Percentiles rank a stretch among this genome's conserved stretches.
Evolutionary conservation across 2,113 vertebrate genomes (phyloP).

Genomic region (Sander lucioperca): DNA sequence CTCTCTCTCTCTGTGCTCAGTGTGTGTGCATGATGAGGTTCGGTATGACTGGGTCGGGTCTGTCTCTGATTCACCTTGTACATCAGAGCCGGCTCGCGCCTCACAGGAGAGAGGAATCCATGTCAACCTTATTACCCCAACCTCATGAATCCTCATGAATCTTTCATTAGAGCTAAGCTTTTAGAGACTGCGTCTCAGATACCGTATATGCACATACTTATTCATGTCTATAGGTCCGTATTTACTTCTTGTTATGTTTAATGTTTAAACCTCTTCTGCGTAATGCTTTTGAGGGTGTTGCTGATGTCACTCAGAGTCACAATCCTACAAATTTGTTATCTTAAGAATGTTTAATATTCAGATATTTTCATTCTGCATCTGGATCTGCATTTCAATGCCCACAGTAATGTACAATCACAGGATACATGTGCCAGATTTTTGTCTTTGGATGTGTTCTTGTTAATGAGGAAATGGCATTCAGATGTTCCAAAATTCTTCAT

Average conservation of each 20-base stretch:
- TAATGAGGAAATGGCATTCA: not conserved
- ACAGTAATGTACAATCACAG: not conserved
- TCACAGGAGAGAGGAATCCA: conserved; percentile 44
- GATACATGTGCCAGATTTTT: not conserved
- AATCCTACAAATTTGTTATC: no score
- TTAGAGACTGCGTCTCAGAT: not conserved
- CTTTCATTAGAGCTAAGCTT: conserved; percentile 60
- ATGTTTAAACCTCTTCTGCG: not conserved
- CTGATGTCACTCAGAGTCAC: not conserved
- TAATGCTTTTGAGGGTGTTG: not conserved
- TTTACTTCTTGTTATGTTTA: not conserved
- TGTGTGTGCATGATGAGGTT: conserved; percentile 35
- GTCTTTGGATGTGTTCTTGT: not conserved
- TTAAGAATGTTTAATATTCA: not conserved
- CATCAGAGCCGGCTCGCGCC: conserved; percentile 14
- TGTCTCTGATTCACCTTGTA: conserved; percentile 22
- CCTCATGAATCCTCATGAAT: conserved; percentile 64
- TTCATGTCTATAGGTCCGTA: conserved; percentile 29
- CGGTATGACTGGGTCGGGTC: not conserved
- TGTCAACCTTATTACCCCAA: conserved; percentile 63
- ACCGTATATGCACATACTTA: conserved; percentile 33
- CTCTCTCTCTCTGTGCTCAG: not conserved
- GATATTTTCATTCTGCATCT: not conserved
- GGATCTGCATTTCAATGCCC: not conserved
- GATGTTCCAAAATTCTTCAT: not conserved